Evolutionary conservation across 2,113 vertebrate genomes (phyloP), one percentile per base, ranked within the genome.

Genomic region (Cygnus buccinator): DNA sequence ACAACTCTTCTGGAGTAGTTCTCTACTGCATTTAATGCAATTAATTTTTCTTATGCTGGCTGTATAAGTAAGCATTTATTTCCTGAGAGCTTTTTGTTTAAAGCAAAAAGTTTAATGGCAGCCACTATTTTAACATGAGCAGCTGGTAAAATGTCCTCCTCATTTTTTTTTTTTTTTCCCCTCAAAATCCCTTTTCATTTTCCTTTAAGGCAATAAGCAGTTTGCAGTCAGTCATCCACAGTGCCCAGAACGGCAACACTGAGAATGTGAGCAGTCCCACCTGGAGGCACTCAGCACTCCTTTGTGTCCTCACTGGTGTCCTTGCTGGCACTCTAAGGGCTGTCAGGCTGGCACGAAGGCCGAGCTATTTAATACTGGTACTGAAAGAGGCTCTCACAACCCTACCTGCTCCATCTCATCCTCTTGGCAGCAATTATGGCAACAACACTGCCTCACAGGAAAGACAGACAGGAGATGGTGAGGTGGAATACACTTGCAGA

Each of bases 301-400:
- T 39, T 76, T n/a, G 67, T 86, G 46, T 29, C 22, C 7, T 48
- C 21, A 13, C 3, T 21, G 41, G 15, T 22, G 35, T 20, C 58
- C 9, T 13, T 43, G 15, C 0, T 44, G 70, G 57, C n/a, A 21
- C 14, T 48, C n/a, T 0, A 0, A 58, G 33, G 73, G 48, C 55
- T 58, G 52, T 28, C 37, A 55, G 87, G 71, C 61, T 59, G 58
- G 72, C n/a, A 74, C 48, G 44, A 66, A 73, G 80, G 58, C 26
- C 44, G 26, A 48, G 48, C 19, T 81, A 63, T 90, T 71, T 26
- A 44, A 48, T 13, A 28, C 9, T 37, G 33, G 31, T 37, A 37
- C 20, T 43, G 50, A 50, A 54, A 29, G 39, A n/a, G 33, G 59
- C 33, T 71, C 74, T 50, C 50, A 31, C 39, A 76, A 44, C 33